Evolutionary conservation across 2,888 invertebrate genomes (phyloP), one percentile per base, ranked within the genome.

Genomic region (Hemithea aestivaria): DNA sequence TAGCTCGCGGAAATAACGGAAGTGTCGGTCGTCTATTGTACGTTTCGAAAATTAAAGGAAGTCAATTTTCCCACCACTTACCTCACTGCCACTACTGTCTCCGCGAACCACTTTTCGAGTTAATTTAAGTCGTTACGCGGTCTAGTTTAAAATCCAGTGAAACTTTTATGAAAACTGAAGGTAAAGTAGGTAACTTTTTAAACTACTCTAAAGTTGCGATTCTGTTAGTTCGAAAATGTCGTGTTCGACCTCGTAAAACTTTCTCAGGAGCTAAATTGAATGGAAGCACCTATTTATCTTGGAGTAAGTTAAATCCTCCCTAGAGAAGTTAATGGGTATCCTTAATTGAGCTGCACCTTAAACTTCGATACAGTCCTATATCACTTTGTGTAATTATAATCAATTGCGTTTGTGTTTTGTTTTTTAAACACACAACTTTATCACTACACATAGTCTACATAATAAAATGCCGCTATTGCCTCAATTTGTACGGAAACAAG

Each of bases 1-100:
- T 73, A 72, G 66, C 63, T 73, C 60, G 58, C 56, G 61, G 53
- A 72, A 75, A 75, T 74, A 69, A 66, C 73, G 66, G 61, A 65
- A 63, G 56, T 54, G 57, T 45, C 60, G 48, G 47, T 48, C 39
- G 61, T 65, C 63, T 57, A 70, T 69, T 73, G 66, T 70, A 63
- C 57, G 52, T 50, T 56, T 59, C 57, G 61, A 58, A 64, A 66
- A 73, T 74, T 66, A 69, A 65, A 73, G 66, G 66, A 70, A 75
- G 65, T 71, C 66, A 61, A 71, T 76, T 73, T 73, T 63, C 62
- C 53, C 59, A 59, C 58, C 62, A 65, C 59, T 73, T 60, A 43
- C 50, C 56, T 51, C 51, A 48, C 50, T 51, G 37, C 36, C 45
- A 47, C 51, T 47, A 46, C 53, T 53, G 54, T 55, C 52, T 48